Conservation (phyloP, 1,140 invertebrate species). For the Microplitis mediator region DNA sequence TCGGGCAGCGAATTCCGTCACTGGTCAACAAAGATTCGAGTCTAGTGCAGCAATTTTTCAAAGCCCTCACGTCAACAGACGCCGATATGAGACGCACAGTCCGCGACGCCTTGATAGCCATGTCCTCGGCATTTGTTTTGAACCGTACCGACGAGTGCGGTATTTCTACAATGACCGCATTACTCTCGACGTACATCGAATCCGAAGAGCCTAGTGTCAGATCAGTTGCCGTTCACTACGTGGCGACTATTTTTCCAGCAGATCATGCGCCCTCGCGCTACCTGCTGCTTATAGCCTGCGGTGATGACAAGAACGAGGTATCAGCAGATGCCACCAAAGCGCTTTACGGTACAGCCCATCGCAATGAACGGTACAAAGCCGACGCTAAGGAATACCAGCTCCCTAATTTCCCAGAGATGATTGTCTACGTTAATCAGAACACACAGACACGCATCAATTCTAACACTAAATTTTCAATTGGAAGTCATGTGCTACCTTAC, state of each 20-base stretch:
- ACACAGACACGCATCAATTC: conserved; percentile 66
- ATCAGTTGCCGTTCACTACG: conserved; percentile 82
- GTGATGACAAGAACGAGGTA: conserved; percentile 83
- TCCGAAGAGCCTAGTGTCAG: conserved; percentile 58
- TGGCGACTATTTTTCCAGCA: conserved; percentile 79
- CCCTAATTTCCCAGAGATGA: conserved; percentile 68
- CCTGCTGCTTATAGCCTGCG: conserved; percentile 81
- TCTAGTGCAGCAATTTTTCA: conserved; percentile 71
- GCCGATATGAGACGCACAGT: conserved; percentile 63
- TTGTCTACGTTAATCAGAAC: conserved; percentile 70
- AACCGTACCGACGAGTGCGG: conserved; percentile 47
- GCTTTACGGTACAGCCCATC: conserved; percentile 68
- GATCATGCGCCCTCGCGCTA: conserved; percentile 83
- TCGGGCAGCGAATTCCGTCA: conserved; percentile 72
- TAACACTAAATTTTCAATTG: conserved; percentile 61
- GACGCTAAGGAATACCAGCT: conserved; percentile 45
- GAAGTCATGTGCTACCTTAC: conserved; percentile 65
- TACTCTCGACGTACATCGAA: conserved; percentile 59
- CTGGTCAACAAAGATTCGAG: conserved; percentile 73
- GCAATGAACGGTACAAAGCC: conserved; percentile 54
- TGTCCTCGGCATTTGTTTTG: conserved; percentile 64
- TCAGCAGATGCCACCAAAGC: conserved; percentile 74
- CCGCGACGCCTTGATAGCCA: conserved; percentile 66
- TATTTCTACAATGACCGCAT: conserved; percentile 63
- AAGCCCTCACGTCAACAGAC: conserved; percentile 66